phyloP scores from a whole-genome alignment of 2,113 vertebrate genomes.

The Poecilia latipinna region DNA sequence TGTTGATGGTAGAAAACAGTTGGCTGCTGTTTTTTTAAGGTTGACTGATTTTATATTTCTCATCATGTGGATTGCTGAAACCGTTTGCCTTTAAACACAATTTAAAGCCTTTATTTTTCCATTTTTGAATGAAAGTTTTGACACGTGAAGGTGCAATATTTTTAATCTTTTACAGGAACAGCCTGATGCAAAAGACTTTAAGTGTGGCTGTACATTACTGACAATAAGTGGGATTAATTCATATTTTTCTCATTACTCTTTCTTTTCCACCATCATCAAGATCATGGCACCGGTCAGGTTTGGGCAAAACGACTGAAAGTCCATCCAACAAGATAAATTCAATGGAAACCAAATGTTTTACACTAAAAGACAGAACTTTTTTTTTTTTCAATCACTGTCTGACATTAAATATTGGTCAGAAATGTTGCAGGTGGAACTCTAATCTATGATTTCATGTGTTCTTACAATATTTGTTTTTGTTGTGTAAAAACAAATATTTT shows the following conservation, averaged over 20 bases:
- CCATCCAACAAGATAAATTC: not conserved
- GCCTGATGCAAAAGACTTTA: not conserved
- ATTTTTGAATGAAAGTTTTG: not conserved
- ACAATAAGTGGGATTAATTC: not conserved
- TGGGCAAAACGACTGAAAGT: not conserved
- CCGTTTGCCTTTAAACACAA: not conserved
- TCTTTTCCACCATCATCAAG: not conserved
- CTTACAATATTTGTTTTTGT: not conserved
- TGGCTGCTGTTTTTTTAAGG: not conserved
- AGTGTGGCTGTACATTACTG: not conserved
- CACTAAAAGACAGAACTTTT: not conserved
- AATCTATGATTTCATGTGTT: not conserved
- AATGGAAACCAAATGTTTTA: not conserved
- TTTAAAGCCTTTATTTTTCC: not conserved
- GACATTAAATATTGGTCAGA: too few species aligned
- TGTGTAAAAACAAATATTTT: too few species aligned
- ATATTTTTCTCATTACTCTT: not conserved
- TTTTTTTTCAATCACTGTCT: not conserved
- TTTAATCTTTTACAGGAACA: not conserved
- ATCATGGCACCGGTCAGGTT: not conserved
- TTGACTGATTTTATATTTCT: not conserved
- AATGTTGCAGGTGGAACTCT: too few species aligned
- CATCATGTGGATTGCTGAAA: not conserved
- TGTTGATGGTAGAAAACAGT: conserved; percentile 1
- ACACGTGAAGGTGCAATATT: not conserved